Evolutionary conservation across 2,113 vertebrate species (phyloP).

Genomic region (Campylomormyrus numenius): DNA sequence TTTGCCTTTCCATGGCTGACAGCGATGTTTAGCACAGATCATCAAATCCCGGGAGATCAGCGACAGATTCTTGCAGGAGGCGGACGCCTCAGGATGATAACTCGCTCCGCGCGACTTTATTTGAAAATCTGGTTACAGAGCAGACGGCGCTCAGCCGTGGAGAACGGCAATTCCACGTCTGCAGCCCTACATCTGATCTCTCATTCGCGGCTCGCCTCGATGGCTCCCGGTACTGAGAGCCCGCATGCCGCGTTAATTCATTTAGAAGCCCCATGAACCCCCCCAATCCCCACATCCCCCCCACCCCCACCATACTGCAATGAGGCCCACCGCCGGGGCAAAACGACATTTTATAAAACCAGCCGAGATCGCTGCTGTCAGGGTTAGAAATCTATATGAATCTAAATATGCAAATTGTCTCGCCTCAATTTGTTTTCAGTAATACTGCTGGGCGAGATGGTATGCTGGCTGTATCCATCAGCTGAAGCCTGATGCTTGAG

Average conservation of each 20-base stretch:
- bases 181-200: neutral
- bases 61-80: neutral
- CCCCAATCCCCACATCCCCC: neutral
- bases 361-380: neutral
- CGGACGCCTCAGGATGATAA: neutral
- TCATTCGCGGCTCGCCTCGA: neutral
- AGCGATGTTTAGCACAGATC: neutral
- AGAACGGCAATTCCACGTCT: neutral
- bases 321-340: constrained; percentile 24
- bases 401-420: neutral
- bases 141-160: neutral
- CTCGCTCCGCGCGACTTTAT: neutral
- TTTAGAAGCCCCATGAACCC: constrained; percentile 32
- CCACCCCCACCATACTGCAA: constrained; percentile 22
- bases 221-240: constrained; percentile 6
- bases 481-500: neutral
- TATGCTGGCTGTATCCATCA: neutral
- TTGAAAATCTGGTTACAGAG: neutral
- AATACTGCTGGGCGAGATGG: neutral
- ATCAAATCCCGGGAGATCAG: neutral
- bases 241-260: constrained; percentile 26
- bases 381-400: neutral
- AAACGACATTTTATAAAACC: constrained; percentile 28
- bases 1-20: neutral
- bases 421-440: neutral